Base-by-base conservation (phyloP, 2,113 vertebrate species). In the Tylochromis polylepis region DNA sequence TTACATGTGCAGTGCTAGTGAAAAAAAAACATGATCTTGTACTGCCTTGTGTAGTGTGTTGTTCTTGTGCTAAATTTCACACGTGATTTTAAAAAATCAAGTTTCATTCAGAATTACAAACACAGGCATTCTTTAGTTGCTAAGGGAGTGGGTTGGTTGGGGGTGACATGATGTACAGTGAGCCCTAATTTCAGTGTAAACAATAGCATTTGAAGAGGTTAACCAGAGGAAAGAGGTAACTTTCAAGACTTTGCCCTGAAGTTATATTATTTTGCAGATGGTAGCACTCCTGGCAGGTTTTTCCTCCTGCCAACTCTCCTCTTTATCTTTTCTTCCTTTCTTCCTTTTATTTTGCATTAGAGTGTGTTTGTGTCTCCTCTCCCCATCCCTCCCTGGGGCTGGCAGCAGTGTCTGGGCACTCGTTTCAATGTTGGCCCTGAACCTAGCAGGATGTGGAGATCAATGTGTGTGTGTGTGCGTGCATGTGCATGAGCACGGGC, bases 381-480 rank as follows among this genome's bases (percentile, higher is more conserved):
- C 95, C 91, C 94, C 92, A 94, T 95, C 94, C 94, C 94, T 95
- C 94, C 95, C 93, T 90, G 93, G 94, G 95, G 95, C 95, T 97
- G 96, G 95, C 96, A 96, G 95, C 92, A 87, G 70, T 90, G 93
- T 95, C 94, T 95, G 96, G 96, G 96, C 95, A 96, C 94, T 95
- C 94, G 85, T 96, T 94, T 93, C 95, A 95, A 85, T 93, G 92
- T 91, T 97, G 96, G 96, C 96, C 95, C 93, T 89, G 92, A 95
- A 95, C 94, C 94, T 95, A 92, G 94, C 96, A 97, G 96, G 96
- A 97, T 96, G 96, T 96, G 95, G 95, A 96, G 94, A 95, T 95
- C 94, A 95, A 92, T 89, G 94, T 85, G 82, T 93, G 88, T 90
- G 92, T 91, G 94, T 88, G 89, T 91, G 62, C 86, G 78, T 88